These are phyloP conservation scores for Syrrhaptes paradoxus DNA, from an alignment of 2,113 vertebrate species.

Conservation along the genomic window DNA sequence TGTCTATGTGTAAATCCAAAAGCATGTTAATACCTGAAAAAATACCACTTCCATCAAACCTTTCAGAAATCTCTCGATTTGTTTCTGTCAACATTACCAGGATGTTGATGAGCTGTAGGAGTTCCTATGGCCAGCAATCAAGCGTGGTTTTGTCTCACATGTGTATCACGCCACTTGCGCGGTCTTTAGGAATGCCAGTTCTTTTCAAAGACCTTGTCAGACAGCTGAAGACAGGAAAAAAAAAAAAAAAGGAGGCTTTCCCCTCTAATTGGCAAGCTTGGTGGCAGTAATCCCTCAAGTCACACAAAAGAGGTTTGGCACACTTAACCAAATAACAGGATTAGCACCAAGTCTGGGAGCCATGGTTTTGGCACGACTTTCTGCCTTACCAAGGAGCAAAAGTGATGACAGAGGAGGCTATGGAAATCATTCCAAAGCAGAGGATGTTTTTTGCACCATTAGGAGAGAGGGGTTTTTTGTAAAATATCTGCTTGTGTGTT, in stretches of 20 bases:
- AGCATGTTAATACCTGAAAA: neutral
- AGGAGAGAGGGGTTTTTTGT: neutral
- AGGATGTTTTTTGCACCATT: neutral
- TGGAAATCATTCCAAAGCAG: neutral
- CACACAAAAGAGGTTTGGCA: slow-evolving; percentile 32
- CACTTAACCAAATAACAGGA: slow-evolving; percentile 23
- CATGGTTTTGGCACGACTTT: slow-evolving; percentile 6
- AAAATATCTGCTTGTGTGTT: neutral
- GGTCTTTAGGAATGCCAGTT: neutral
- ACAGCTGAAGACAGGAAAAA: neutral
- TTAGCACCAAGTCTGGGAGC: slow-evolving; percentile 42
- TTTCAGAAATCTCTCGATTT: neutral
- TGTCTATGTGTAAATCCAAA: neutral
- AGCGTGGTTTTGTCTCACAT: neutral
- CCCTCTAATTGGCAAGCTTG: slow-evolving; percentile 24
- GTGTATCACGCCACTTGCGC: neutral
- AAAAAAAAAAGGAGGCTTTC: neutral
- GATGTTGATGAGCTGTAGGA: neutral
- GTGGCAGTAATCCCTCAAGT: slow-evolving; percentile 47
- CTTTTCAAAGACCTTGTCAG: neutral
- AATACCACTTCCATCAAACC: neutral
- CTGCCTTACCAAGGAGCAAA: neutral
- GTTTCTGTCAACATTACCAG: neutral
- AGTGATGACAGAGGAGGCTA: neutral
- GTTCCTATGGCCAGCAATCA: neutral